Evolutionary conservation across 2,113 vertebrate genomes (phyloP), one percentile per base, ranked within the genome.

Genomic region (Gadus macrocephalus): DNA sequence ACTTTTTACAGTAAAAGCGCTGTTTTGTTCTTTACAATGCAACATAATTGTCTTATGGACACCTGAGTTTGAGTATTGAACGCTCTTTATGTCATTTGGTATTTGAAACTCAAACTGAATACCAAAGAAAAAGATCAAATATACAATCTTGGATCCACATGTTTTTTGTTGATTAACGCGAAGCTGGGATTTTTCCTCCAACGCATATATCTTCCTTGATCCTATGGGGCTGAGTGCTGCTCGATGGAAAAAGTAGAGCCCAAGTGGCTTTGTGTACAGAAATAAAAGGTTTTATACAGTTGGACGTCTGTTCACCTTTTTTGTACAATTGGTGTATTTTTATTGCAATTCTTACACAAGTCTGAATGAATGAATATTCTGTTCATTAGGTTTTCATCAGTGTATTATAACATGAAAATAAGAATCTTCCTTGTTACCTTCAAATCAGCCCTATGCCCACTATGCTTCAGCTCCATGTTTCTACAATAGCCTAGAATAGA

Each of bases 221-320:
- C 15, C 5, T 17, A 5, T n/a, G 15, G 55, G 3, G 55, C n/a
- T 7, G 55, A 58, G n/a, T 58, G 22, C 61, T 9, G 14, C 14
- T 25, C n/a, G 11, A 42, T n/a, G 31, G 4, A 38, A 35, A 31
- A 35, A 35, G 31, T 35, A 31, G 53, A 56, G 7, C 25, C 53
- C 72, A 69, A 75, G 69, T 78, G 72, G 72, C 71, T 60, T 56
- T 60, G 64, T 70, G 72, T 81, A 67, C 15, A 65, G 27, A 73
- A 42, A 81, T 75, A 73, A 73, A 76, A 76, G 20, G 20, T 70
- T 58, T 78, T 67, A 65, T 69, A 69, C 68, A 35, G 25, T 60
- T 59, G 9, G 31, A 35, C 31, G 31, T 15, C 28, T 20, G 67
- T 65, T 65, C 7, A 7, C 35, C 17, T 12, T 38, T 38, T 62